Base-by-base conservation (phyloP, 1,140 invertebrate genomes). In the Zaprionus tsacasi region DNA sequence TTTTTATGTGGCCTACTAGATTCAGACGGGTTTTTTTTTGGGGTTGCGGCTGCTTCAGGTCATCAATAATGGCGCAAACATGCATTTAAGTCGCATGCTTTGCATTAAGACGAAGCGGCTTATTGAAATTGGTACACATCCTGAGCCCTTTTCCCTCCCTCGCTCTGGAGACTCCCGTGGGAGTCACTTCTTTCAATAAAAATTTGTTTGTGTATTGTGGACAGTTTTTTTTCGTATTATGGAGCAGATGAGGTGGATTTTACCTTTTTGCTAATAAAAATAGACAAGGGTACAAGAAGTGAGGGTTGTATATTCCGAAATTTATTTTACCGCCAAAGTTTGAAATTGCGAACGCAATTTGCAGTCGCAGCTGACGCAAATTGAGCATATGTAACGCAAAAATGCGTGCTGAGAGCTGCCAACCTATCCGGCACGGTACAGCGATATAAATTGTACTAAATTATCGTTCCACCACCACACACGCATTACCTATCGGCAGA, bases 61-160 rank as follows among this genome's bases (percentile, higher is more conserved):
- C 78, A 79, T 79, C 78, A 79, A 79, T 79, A 79, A 79, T 66
- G 78, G 75, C 78, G 70, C 60, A 79, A 79, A 79, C 75, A 79
- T 78, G 70, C 75, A 79, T 78, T 79, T 77, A 79, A 78, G 78
- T 65, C 78, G 78, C 75, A 73, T 77, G 69, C 75, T 68, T 78
- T 78, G 57, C 75, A 79, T 79, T 79, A 79, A 73, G 78, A 61
- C 50, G 64, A 68, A 58, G 69, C 74, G 60, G 77, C 77, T 79
- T 79, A 79, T 77, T 79, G 77, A 79, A 79, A 79, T 79, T 77
- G 75, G 74, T 69, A 73, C 70, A 77, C 69, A 77, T 45, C 64
- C 59, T 65, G 60, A 65, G 69, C 69, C 70, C 74, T 77, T 77
- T 79, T 63, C 17, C 50, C 33, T 35, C 38, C 52, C 54, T 67